Evolutionary conservation across 2,113 vertebrate genomes (phyloP).

Genomic region (Aptenodytes forsteri): DNA sequence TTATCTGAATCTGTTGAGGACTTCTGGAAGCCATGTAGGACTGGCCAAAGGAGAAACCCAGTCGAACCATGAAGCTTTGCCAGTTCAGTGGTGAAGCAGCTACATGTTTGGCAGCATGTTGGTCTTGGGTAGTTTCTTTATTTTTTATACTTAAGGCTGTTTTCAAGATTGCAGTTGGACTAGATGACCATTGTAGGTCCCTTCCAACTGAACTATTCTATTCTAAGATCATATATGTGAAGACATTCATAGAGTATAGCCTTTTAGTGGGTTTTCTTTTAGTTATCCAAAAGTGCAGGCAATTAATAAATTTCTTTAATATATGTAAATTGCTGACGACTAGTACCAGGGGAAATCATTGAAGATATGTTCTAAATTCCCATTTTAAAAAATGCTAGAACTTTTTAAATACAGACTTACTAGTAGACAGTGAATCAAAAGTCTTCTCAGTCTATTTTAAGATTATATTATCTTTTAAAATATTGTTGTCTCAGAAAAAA

Average conservation of each 20-base stretch:
- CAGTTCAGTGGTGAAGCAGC: neutral
- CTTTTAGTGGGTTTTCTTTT: neutral
- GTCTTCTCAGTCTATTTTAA: neutral
- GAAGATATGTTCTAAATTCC: constrained; percentile 19
- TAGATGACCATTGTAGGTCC: neutral
- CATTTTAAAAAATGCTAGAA: neutral
- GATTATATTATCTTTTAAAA: neutral
- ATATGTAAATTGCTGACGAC: neutral
- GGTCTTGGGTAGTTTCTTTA: neutral
- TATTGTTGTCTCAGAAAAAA: neutral
- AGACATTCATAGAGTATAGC: neutral
- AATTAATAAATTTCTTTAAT: neutral
- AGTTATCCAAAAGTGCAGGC: neutral
- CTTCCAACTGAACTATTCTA: neutral
- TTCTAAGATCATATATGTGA: neutral
- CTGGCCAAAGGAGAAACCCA: neutral
- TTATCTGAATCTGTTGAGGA: neutral
- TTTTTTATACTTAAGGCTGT: neutral
- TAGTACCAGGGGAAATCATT: neutral
- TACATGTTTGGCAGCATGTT: neutral
- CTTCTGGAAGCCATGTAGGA: neutral
- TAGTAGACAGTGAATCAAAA: neutral
- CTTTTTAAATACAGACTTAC: neutral
- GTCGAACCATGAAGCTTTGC: neutral
- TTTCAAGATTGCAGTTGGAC: neutral